These are phyloP conservation scores for Coregonus suidteri DNA, from an alignment of 2,797 vertebrate species.

Conservation along the genomic window DNA sequence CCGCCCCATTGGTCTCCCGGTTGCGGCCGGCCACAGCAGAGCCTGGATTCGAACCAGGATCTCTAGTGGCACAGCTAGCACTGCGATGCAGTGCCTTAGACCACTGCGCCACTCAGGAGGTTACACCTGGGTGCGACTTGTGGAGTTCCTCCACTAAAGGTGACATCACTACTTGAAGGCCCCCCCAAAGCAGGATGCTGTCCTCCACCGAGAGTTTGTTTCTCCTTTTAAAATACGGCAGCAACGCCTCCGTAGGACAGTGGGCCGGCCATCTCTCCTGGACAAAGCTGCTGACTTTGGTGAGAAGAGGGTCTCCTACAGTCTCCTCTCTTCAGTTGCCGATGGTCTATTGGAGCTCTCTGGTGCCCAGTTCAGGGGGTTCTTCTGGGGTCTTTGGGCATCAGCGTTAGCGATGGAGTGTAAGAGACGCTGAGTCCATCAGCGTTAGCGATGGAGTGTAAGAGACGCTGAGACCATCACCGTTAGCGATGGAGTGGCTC, in stretches of 20 bases:
- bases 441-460: background rate
- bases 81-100: too few species aligned
- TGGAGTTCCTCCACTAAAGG: constrained; percentile 6
- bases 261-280: background rate
- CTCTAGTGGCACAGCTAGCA: too few species aligned
- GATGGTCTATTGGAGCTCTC: background rate
- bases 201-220: constrained; percentile 25
- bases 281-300: background rate
- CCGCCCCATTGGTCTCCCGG: too few species aligned
- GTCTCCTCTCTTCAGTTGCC: constrained; percentile 15
- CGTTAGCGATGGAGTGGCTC: background rate
- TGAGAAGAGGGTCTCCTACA: constrained; percentile 8
- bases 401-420: background rate
- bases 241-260: background rate
- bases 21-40: too few species aligned
- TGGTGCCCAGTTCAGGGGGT: background rate
- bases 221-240: background rate
- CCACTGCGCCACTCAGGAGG: too few species aligned
- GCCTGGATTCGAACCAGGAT: too few species aligned
- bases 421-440: background rate
- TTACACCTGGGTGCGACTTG: too few species aligned
- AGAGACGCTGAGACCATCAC: background rate
- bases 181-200: constrained; percentile 27
- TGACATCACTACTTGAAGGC: constrained; percentile 9
- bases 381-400: background rate